Percentiles rank a stretch among this genome's conserved stretches.
These are phyloP conservation scores for Auanema sp. DNA, from an alignment of 2,888 invertebrate genomes.

Conservation along the genomic window DNA sequence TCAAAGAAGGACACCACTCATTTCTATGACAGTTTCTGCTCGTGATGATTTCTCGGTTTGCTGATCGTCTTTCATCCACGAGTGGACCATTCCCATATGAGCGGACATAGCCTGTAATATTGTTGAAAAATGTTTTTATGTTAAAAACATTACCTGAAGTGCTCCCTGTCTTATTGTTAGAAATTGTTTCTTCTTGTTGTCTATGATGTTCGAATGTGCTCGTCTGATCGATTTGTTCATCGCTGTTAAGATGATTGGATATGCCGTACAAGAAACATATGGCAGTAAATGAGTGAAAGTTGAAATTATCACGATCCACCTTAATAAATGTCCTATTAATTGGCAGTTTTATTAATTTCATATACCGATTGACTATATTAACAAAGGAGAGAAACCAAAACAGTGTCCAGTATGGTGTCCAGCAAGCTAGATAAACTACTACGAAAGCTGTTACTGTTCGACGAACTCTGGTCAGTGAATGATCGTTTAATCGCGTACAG, in stretches of 20 bases:
- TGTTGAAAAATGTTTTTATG: not conserved
- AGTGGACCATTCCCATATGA: conserved; percentile 30
- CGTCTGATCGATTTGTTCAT: conserved; percentile 35
- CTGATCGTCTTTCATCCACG: conserved; percentile 19
- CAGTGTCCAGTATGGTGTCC: conserved; percentile 48
- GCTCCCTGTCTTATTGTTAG: conserved; percentile 37
- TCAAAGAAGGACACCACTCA: too few species aligned
- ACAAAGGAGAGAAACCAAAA: conserved; percentile 38
- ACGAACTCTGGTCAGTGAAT: conserved; percentile 31
- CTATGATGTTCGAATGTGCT: conserved; percentile 36
- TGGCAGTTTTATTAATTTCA: not conserved
- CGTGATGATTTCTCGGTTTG: too few species aligned
- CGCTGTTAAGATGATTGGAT: conserved; percentile 40
- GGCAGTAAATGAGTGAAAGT: conserved; percentile 38
- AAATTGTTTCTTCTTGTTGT: conserved; percentile 30
- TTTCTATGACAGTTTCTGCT: too few species aligned
- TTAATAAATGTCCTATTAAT: conserved; percentile 11
- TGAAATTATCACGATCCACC: conserved; percentile 34
- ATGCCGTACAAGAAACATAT: conserved; percentile 42
- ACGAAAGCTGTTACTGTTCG: conserved; percentile 44
- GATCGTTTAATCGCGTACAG: conserved; percentile 25
- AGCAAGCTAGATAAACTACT: conserved; percentile 39
- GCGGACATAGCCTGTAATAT: conserved; percentile 26
- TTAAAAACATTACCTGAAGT: conserved; percentile 28
- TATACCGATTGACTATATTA: conserved; percentile 14